Evolutionary conservation across 2,888 invertebrate genomes (phyloP).

Genomic region (Drosophila maculinotata): DNA sequence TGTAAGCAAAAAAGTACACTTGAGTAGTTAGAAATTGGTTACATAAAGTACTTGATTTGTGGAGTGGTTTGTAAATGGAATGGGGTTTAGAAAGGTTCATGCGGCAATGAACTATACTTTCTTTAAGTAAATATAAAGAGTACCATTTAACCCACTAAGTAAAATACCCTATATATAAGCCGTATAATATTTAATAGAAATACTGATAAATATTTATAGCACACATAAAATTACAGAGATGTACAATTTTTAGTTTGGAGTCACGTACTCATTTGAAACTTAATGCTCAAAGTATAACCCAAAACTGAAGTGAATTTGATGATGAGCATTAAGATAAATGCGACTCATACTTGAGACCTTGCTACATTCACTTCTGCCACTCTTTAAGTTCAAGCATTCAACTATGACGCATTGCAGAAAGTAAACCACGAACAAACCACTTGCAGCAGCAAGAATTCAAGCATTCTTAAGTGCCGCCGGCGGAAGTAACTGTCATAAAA

Average conservation of each 20-base stretch:
- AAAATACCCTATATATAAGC: too few species aligned
- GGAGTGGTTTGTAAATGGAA: not conserved
- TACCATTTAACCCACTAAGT: too few species aligned
- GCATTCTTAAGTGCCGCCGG: constrained; percentile 25
- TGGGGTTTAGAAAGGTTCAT: not conserved
- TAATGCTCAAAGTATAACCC: constrained; percentile 9
- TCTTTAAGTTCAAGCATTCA: constrained; percentile 7
- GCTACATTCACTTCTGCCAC: constrained; percentile 17
- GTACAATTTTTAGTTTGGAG: constrained; percentile 7
- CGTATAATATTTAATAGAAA: too few species aligned
- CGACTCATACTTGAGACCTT: constrained; percentile 9
- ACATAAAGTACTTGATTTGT: not conserved
- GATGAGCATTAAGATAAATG: constrained; percentile 20
- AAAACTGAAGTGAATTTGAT: constrained; percentile 13
- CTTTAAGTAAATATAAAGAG: too few species aligned
- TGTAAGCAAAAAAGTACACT: not conserved
- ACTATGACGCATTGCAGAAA: constrained; percentile 36
- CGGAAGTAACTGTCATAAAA: constrained; percentile 72
- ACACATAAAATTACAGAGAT: too few species aligned
- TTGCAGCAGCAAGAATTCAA: constrained; percentile 26
- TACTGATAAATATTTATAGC: not conserved
- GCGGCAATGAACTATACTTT: too few species aligned
- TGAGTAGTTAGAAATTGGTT: not conserved
- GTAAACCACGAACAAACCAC: constrained; percentile 29
- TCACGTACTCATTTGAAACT: constrained; percentile 15